These are phyloP conservation scores for Chaenocephalus aceratus DNA, from an alignment of 2,113 vertebrate species.

Conservation along the genomic window DNA sequence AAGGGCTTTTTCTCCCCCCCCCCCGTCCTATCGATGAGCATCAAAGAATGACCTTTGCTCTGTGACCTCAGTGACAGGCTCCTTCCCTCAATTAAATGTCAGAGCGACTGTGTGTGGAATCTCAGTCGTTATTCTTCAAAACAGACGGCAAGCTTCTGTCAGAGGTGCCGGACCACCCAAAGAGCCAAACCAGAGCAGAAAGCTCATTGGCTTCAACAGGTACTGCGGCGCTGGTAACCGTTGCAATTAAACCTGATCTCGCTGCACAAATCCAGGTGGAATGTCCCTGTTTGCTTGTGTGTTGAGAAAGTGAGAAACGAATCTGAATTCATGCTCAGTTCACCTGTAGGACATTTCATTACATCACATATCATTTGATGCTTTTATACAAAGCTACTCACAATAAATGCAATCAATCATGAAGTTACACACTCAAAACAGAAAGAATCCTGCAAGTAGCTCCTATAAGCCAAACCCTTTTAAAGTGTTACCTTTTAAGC, in stretches of 20 bases:
- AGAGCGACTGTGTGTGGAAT: conserved; percentile 62
- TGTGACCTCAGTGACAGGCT: conserved; percentile 56
- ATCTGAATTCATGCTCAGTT: background rate
- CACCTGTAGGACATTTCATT: background rate
- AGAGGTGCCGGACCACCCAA: conserved; percentile 67
- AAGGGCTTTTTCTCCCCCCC: conserved; percentile 7
- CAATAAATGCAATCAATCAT: too few species aligned
- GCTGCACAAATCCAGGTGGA: conserved; percentile 30
- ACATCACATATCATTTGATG: background rate
- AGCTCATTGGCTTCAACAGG: conserved; percentile 53
- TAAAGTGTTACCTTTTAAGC: too few species aligned
- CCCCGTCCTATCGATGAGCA: conserved; percentile 47
- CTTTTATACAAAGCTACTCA: too few species aligned
- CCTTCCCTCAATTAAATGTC: conserved; percentile 62
- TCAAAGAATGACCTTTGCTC: conserved; percentile 71
- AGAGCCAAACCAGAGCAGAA: conserved; percentile 26
- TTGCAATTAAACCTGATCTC: conserved; percentile 45
- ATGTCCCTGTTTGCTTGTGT: conserved; percentile 24
- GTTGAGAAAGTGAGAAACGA: conserved; percentile 6
- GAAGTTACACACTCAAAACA: too few species aligned
- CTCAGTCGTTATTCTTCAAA: conserved; percentile 57
- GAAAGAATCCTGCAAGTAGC: too few species aligned
- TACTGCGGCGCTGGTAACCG: conserved; percentile 23
- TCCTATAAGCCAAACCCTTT: too few species aligned
- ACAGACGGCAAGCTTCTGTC: conserved; percentile 55